Base-by-base conservation (phyloP, 2,113 vertebrate genomes). In the Lota lota region DNA sequence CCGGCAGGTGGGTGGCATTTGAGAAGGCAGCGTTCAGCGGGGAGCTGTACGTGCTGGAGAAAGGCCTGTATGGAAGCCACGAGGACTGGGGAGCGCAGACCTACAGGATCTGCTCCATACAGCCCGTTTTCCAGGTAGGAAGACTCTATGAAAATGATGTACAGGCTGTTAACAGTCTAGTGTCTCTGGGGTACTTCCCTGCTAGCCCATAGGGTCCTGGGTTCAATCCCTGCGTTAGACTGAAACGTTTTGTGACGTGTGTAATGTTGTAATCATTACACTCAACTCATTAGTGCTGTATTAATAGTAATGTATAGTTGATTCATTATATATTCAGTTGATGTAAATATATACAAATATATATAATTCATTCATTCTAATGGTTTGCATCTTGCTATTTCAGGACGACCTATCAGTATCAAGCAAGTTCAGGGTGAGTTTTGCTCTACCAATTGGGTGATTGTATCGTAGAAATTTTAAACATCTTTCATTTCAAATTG, bases 1-100 rank as follows among this genome's bases (percentile, higher is more conserved):
- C 40, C 40, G 66, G 40, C 78, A 99, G 97, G 15, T 99, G 97
- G 97, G 94, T 98, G 75, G 94, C 92, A 11, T 99, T 98, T 77
- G 95, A 98, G 85, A 93, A 95, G 28, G 89, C 94, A 0, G 93
- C 92, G 8, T 99, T 98, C 85, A 94, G 92, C 0, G 97, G 97
- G 21, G 94, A 98, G 72, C 88, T 95, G 59, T 98, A 96, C 7
- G 63, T 98, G 56, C 84, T 99, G 79, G 92, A 97, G 82, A 97
- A 95, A 88, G 97, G 97, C 74, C 81, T 96, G 1, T 99, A 98
- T 20, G 80, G 91, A 53, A 89, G 66, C 73, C 91, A 89, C 1
- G 94, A 95, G 68, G 93, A 97, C 77, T 99, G 97, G 97, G 95
- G 96, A 24, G 93, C 91, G 17, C 89, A 80, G 64, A 92, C 89